phyloP scores from a whole-genome alignment of 2,888 invertebrate genomes.

The Anarsia innoxiella region DNA sequence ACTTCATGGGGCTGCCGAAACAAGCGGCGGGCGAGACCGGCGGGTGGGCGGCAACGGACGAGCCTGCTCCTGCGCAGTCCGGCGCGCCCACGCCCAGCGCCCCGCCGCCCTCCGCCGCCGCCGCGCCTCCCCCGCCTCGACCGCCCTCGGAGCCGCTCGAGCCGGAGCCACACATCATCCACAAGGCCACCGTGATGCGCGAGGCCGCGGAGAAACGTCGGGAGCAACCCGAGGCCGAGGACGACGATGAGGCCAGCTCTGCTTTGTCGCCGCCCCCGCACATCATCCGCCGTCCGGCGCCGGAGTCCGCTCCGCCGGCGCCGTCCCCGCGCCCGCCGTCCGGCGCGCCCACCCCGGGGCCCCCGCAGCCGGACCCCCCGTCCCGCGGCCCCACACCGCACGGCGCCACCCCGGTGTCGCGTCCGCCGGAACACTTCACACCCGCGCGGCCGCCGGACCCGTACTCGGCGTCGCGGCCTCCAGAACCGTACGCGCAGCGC shows the following conservation, averaged over 20 bases:
- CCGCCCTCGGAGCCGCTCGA: slow-evolving; percentile 67
- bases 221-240: slow-evolving; percentile 59
- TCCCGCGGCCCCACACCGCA: slow-evolving; percentile 39
- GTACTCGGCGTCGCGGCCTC: slow-evolving; percentile 53
- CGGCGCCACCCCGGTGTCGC: slow-evolving; percentile 50
- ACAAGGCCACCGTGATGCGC: slow-evolving; percentile 71
- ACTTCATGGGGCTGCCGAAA: slow-evolving; percentile 86
- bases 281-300: slow-evolving; percentile 62
- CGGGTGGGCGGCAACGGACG: slow-evolving; percentile 53
- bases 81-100: slow-evolving; percentile 61
- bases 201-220: slow-evolving; percentile 68
- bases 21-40: slow-evolving; percentile 58
- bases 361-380: slow-evolving; percentile 38
- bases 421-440: slow-evolving; percentile 52
- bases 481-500: slow-evolving; percentile 52
- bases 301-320: slow-evolving; percentile 37
- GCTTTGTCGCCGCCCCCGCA: slow-evolving; percentile 68
- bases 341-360: slow-evolving; percentile 24
- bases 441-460: slow-evolving; percentile 57
- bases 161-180: slow-evolving; percentile 72
- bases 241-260: slow-evolving; percentile 54
- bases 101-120: slow-evolving; percentile 68
- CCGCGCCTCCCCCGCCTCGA: slow-evolving; percentile 59
- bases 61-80: slow-evolving; percentile 58
- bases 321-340: slow-evolving; percentile 47